Evolutionary conservation across 2,797 vertebrate species (phyloP).

Genomic region (Acanthopagrus latus): DNA sequence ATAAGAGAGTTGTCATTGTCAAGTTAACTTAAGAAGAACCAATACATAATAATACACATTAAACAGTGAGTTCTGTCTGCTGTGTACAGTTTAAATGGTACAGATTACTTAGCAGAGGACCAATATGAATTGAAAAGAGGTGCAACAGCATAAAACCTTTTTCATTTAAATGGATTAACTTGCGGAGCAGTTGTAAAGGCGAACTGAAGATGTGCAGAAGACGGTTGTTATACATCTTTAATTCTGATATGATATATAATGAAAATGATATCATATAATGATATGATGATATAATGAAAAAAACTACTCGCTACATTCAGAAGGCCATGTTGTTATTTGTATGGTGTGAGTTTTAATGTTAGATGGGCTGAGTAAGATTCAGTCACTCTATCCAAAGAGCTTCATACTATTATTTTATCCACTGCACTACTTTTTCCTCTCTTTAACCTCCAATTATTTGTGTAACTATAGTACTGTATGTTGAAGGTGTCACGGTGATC

Average conservation of each 20-base stretch:
- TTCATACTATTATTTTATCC: background rate
- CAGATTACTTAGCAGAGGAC: conserved; percentile 31
- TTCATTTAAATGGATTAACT: background rate
- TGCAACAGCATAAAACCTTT: background rate
- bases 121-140: background rate
- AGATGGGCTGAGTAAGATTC: background rate
- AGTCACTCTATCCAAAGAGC: background rate
- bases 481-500: background rate
- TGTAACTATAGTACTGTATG: background rate
- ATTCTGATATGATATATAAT: too few species aligned
- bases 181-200: background rate
- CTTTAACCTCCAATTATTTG: background rate
- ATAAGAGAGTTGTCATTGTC: background rate
- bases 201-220: background rate
- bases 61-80: background rate
- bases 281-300: too few species aligned
- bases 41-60: too few species aligned
- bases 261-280: too few species aligned
- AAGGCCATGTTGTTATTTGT: too few species aligned
- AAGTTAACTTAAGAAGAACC: background rate
- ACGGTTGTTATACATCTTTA: too few species aligned
- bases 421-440: background rate
- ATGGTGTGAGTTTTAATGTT: too few species aligned
- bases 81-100: background rate
- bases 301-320: too few species aligned